Base-by-base conservation (phyloP, 2,888 invertebrate genomes). In the Mechanitis mazaeus region DNA sequence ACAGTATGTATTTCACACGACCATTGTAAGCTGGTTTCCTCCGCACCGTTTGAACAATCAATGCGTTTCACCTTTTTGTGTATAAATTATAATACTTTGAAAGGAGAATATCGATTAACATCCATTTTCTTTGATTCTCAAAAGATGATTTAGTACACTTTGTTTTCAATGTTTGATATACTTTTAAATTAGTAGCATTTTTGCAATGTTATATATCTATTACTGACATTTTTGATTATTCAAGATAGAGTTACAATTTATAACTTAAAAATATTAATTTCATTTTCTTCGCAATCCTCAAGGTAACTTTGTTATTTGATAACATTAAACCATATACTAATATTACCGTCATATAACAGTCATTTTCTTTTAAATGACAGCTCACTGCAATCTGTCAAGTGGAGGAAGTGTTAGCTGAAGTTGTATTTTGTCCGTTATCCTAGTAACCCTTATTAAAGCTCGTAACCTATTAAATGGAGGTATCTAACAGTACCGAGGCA, bases 41-140 rank as follows among this genome's bases (percentile, higher is more conserved):
- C 74, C 68, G 69, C 69, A 69, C 56, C 66, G 70, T 73, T 66
- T 58, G 64, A 68, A 72, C 76, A 75, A 80, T 78, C 72, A 78
- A 82, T 80, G 79, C 81, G 80, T 87, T 87, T 87, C 87, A 79
- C 86, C 78, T 79, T 78, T 71, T 71, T 68, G 54, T 66, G 54
- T 59, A 9, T 9, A 42, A 42, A 9, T 9, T 2, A 9, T 2
- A 42, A 42, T 7, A 42, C 35, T 6, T 35, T 35, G 6, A 35
- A 5, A 35, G 35, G 35, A 35, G 2, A 35, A 5, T 6, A 5
- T 35, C 35, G 35, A 35, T 9, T 42, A 42, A 42, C 6, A 9
- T 42, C 9, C 6, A 42, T 42, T 42, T 42, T 42, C 9, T 42
- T 42, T 7, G 6, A 42, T 42, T 42, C 7, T 42, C 20, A 42